Percentiles rank a stretch among this genome's conserved stretches.
phyloP scores from a whole-genome alignment of 2,797 vertebrate species.

The Hylomyscus alleni region DNA sequence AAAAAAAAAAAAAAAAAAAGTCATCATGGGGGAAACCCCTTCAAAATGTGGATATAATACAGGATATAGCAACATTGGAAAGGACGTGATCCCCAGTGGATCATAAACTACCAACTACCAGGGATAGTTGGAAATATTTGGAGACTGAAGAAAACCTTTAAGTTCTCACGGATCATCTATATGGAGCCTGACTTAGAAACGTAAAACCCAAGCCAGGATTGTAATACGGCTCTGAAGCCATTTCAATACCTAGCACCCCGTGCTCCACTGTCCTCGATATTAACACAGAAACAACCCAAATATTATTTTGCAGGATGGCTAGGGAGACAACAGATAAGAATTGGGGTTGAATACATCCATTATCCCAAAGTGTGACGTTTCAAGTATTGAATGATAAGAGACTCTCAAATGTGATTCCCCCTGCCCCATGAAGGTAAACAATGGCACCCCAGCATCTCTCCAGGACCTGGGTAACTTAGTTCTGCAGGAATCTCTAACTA shows the following conservation, averaged over 20 bases:
- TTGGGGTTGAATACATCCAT: background rate
- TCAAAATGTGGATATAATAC: background rate
- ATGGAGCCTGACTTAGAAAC: background rate
- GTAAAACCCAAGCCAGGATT: accelerated
- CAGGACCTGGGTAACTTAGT: background rate
- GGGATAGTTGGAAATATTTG: slow-evolving; percentile 54
- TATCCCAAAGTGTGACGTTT: background rate
- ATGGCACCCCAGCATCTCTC: background rate
- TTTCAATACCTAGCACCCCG: background rate
- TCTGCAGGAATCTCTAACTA: background rate
- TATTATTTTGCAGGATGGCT: background rate
- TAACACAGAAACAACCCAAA: background rate
- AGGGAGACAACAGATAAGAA: background rate
- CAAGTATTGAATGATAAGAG: background rate
- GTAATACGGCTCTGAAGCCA: background rate
- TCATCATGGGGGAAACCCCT: background rate
- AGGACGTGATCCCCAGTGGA: slow-evolving; percentile 19
- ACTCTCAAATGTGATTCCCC: background rate
- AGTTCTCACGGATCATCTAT: background rate
- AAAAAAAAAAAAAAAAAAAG: too few relatives aligned
- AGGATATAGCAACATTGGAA: slow-evolving; percentile 41
- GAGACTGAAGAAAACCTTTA: background rate
- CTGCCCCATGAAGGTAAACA: background rate
- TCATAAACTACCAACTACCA: slow-evolving; percentile 6
- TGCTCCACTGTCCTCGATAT: background rate